Conservation (phyloP, 2,113 vertebrate species). For the Vireo altiloquus region DNA sequence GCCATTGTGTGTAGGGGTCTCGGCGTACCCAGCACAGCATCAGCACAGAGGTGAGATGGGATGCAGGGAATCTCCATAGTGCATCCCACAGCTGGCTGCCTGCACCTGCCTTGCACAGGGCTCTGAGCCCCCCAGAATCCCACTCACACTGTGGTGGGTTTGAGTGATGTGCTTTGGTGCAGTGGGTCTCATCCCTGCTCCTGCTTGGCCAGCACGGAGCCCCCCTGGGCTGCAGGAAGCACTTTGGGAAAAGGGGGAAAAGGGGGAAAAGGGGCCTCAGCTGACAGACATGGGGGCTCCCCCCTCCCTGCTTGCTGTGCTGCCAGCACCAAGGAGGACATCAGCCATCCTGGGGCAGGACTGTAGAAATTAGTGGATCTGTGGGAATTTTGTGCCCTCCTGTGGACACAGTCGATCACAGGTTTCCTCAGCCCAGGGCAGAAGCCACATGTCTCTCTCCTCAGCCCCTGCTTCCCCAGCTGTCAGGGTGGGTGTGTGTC, state of each 20-base stretch:
- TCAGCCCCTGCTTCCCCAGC: background rate
- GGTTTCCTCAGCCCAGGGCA: background rate
- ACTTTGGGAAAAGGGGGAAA: background rate
- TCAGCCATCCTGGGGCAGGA: background rate
- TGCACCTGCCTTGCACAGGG: background rate
- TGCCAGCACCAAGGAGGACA: background rate
- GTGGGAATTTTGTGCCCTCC: background rate
- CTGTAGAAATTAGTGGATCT: background rate
- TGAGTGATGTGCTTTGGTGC: background rate
- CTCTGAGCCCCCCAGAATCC: background rate
- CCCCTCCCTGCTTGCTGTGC: background rate
- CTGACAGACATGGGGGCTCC: background rate
- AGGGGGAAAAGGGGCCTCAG: background rate
- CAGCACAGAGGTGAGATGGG: background rate
- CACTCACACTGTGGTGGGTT: rapidly evolving
- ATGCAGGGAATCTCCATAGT: background rate
- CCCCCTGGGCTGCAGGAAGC: background rate
- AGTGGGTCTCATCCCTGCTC: background rate
- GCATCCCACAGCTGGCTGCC: background rate
- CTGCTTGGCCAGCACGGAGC: background rate
- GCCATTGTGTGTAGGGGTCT: background rate
- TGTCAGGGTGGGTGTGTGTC: rapidly evolving
- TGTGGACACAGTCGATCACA: background rate
- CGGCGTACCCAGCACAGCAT: rapidly evolving
- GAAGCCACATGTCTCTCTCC: background rate